Conservation (phyloP, 2,888 invertebrate genomes). For the Dorcus parallelipipedus region DNA sequence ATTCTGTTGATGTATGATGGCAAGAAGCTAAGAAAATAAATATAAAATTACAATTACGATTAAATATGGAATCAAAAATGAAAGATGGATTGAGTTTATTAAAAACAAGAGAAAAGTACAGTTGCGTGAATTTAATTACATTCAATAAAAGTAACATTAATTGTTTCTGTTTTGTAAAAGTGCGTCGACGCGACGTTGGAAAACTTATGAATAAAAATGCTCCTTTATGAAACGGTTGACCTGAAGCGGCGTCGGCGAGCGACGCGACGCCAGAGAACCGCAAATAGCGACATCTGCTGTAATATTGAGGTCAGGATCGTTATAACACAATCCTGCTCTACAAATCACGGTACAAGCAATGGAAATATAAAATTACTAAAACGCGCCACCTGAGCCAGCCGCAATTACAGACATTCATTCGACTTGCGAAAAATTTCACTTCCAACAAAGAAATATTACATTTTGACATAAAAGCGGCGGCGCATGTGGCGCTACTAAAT, state of each 20-base stretch:
- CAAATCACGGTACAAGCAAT: slow-evolving; percentile 9
- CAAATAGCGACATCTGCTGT: slow-evolving; percentile 11
- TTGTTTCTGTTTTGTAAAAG: too few relatives aligned
- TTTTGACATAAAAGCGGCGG: slow-evolving; percentile 3
- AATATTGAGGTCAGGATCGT: slow-evolving; percentile 14
- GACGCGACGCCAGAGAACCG: background rate
- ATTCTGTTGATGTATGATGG: too few relatives aligned
- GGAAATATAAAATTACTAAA: slow-evolving; percentile 23
- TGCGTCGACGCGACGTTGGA: background rate
- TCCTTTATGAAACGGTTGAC: background rate
- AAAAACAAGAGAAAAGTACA: too few relatives aligned
- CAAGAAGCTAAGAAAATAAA: too few relatives aligned
- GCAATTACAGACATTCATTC: slow-evolving; percentile 20
- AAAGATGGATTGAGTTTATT: too few relatives aligned
- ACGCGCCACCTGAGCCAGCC: slow-evolving; percentile 19
- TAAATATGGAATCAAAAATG: too few relatives aligned
- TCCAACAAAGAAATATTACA: slow-evolving; percentile 4
- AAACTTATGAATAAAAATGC: background rate
- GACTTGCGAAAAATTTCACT: slow-evolving; percentile 12
- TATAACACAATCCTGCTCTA: slow-evolving; percentile 10
- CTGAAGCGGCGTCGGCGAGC: background rate
- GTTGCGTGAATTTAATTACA: too few relatives aligned
- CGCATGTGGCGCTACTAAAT: slow-evolving; percentile 9
- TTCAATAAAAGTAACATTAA: too few relatives aligned
- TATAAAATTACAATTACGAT: too few relatives aligned